Conservation (phyloP, 2,888 invertebrate genomes). For the Apocheima hispidaria region DNA sequence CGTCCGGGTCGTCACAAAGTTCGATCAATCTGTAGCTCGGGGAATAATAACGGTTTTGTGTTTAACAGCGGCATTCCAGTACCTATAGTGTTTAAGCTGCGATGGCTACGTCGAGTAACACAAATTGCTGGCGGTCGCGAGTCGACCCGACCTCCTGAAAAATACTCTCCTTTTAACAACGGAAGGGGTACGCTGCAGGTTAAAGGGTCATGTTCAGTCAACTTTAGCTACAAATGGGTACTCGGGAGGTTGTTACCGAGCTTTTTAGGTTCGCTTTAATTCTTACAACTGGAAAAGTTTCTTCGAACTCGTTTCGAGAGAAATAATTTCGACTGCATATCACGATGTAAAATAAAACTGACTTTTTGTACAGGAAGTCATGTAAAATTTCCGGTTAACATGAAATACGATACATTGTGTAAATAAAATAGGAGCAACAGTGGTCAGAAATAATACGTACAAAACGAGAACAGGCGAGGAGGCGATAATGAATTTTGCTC, state of each 20-base stretch:
- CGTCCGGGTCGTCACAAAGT: constrained; percentile 50
- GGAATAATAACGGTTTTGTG: constrained; percentile 70
- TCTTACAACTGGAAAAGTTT: constrained; percentile 33
- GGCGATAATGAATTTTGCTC: constrained; percentile 41
- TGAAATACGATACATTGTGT: constrained; percentile 6
- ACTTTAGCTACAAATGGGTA: constrained; percentile 62
- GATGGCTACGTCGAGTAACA: constrained; percentile 63
- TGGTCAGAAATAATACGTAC: constrained; percentile 9
- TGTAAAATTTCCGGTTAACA: constrained; percentile 9
- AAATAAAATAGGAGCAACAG: constrained; percentile 3
- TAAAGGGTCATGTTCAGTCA: constrained; percentile 72
- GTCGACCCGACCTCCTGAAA: constrained; percentile 61
- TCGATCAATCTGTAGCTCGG: constrained; percentile 58
- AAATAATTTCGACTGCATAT: constrained; percentile 23
- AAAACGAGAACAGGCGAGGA: constrained; percentile 30
- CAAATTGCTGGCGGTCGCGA: constrained; percentile 67
- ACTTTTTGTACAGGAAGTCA: constrained; percentile 7
- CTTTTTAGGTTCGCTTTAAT: constrained; percentile 41
- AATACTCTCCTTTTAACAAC: constrained; percentile 71
- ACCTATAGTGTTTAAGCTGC: constrained; percentile 64
- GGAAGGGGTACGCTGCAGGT: constrained; percentile 61
- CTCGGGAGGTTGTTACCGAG: constrained; percentile 39
- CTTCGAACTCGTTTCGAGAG: constrained; percentile 19
- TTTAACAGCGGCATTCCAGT: constrained; percentile 65
- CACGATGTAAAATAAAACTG: constrained; percentile 3